Percentiles rank a stretch among this genome's conserved stretches.
Conservation (phyloP, 2,113 vertebrate genomes). For the Anhinga rufa region DNA sequence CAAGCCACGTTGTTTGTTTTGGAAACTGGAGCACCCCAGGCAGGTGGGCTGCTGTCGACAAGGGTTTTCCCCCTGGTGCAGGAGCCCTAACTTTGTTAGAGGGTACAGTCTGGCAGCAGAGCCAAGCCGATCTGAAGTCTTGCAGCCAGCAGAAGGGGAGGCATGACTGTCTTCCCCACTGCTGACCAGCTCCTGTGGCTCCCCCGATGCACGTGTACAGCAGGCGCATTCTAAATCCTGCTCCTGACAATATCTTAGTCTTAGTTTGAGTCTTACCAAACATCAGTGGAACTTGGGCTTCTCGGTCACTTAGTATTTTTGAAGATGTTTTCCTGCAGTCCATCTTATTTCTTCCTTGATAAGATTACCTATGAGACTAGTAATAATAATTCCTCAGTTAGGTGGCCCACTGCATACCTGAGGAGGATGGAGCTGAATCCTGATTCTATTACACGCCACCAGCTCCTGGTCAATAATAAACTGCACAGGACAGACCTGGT, state of each 20-base stretch:
- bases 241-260: background rate
- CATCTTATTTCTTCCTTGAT: background rate
- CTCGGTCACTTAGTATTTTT: background rate
- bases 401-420: background rate
- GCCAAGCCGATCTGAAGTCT: background rate
- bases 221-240: background rate
- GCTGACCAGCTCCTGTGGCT: background rate
- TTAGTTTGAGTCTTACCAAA: background rate
- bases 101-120: background rate
- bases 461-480: background rate
- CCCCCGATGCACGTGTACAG: background rate
- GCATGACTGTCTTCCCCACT: background rate
- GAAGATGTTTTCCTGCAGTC: background rate
- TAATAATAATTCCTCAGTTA: background rate
- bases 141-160: background rate
- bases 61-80: background rate
- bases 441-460: background rate
- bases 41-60: background rate
- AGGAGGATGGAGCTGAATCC: background rate
- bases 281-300: background rate
- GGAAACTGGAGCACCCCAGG: background rate
- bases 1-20: background rate
- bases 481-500: background rate
- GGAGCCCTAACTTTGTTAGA: background rate
- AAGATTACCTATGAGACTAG: background rate